Evolutionary conservation across 2,797 vertebrate species (phyloP).

Genomic region (Typhlichthys subterraneus): DNA sequence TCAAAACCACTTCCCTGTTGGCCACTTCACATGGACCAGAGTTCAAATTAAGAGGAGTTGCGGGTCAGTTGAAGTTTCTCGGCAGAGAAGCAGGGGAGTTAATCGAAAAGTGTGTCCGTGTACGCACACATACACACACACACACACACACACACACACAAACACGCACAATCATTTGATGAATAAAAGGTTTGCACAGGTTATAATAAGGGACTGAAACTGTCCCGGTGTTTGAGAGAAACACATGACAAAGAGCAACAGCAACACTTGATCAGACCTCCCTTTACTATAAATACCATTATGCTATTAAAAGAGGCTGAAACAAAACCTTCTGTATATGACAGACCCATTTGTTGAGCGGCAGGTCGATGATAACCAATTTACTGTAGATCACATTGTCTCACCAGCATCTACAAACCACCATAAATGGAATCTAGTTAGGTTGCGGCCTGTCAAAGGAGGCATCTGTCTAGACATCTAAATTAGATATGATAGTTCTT

Average conservation of each 20-base stretch:
- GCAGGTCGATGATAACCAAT: slow-evolving; percentile 32
- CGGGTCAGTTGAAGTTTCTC: slow-evolving; percentile 14
- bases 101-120: slow-evolving; percentile 23
- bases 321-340: slow-evolving; percentile 9
- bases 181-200: too few species aligned
- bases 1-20: slow-evolving; percentile 24
- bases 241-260: slow-evolving; percentile 13
- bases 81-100: not conserved
- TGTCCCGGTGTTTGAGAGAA: too few species aligned
- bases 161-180: too few species aligned
- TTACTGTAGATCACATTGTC: not conserved
- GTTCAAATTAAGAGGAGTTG: slow-evolving; percentile 14
- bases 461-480: slow-evolving; percentile 30
- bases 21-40: not conserved
- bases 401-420: slow-evolving; percentile 14
- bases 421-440: slow-evolving; percentile 33
- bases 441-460: slow-evolving; percentile 35
- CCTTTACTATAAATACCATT: slow-evolving; percentile 12
- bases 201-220: too few species aligned
- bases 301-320: slow-evolving; percentile 31
- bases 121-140: not conserved
- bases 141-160: too few species aligned
- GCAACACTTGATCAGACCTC: slow-evolving; percentile 18
- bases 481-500: slow-evolving; percentile 45
- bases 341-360: slow-evolving; percentile 12